Percentiles rank a stretch among this genome's conserved stretches.
Conservation (phyloP, 2,113 vertebrate genomes). For the Marmota flaviventris region DNA sequence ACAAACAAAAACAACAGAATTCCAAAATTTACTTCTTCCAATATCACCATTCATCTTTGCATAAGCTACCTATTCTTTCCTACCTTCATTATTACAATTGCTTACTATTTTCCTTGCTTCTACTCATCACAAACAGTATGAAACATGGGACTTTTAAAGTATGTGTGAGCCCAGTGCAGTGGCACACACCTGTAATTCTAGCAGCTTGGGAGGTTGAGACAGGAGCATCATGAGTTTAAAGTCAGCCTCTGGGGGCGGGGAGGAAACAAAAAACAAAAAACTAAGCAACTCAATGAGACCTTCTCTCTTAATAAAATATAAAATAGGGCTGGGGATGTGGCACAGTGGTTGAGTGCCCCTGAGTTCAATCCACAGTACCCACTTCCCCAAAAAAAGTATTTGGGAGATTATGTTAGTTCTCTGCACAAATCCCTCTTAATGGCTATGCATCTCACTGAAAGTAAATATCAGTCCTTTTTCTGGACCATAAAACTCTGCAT, state of each 20-base stretch:
- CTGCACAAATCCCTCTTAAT: neutral
- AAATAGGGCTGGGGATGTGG: too few species aligned
- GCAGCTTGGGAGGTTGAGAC: too few species aligned
- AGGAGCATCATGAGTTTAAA: too few species aligned
- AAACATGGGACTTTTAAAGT: neutral
- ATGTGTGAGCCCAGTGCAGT: neutral
- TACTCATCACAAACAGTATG: neutral
- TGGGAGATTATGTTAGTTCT: neutral
- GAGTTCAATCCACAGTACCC: too few species aligned
- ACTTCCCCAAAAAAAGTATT: too few species aligned
- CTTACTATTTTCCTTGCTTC: neutral
- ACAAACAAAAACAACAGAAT: neutral
- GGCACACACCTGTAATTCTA: too few species aligned
- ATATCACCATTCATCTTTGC: neutral
- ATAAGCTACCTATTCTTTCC: neutral
- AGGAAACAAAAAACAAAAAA: too few species aligned
- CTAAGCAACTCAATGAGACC: too few species aligned
- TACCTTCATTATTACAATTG: neutral
- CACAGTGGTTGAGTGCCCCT: too few species aligned
- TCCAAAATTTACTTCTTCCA: neutral
- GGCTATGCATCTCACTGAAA: neutral
- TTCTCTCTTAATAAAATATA: too few species aligned
- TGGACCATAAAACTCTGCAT: neutral
- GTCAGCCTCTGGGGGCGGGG: too few species aligned
- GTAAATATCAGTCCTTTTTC: neutral